Evolutionary conservation across 1,140 invertebrate genomes (phyloP), one percentile per base, ranked within the genome.

Genomic region (Drosophila pseudoobscura): DNA sequence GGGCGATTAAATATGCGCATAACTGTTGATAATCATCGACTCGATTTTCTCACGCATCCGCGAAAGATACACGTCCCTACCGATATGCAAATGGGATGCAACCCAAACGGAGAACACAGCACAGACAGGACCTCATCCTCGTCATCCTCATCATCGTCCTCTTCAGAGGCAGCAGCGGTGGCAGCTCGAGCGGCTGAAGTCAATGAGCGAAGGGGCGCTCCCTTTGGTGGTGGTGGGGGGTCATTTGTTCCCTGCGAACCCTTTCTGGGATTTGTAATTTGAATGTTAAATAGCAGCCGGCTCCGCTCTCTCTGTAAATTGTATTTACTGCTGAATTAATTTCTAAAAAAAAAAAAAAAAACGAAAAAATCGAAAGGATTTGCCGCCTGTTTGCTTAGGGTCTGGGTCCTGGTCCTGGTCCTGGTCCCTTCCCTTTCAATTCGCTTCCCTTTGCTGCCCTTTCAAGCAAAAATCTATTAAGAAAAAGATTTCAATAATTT

Each of bases 261-360:
- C 63, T 57, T 63, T 70, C 49, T 56, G 83, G 83, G 83, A 87
- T 87, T 87, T 88, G 82, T 87, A 87, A 87, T 88, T 87, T 87
- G 83, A 88, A 87, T 87, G 85, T 87, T 88, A 87, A 87, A 87
- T 88, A 87, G 83, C 78, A 56, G 69, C 24, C 24, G 68, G 57
- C 45, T 13, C 57, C 24, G 49, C 63, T 46, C 63, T 45, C 62
- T 52, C 46, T 59, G 56, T 78, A 80, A 80, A 85, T 80, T 82
- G 50, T 82, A 87, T 85, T 85, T 87, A 82, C 82, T 87, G 75
- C 82, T 88, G 82, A 87, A 87, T 87, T 87, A 87, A 87, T 85
- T 85, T 80, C 78, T 78, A 11, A 11, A 35, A 35, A 35, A 1
- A 35, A 5, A 5, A 15, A 15, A 15, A 39, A 13, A 13, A 17